Conservation (phyloP, 2,888 invertebrate genomes). For the Tetragonisca angustula region DNA sequence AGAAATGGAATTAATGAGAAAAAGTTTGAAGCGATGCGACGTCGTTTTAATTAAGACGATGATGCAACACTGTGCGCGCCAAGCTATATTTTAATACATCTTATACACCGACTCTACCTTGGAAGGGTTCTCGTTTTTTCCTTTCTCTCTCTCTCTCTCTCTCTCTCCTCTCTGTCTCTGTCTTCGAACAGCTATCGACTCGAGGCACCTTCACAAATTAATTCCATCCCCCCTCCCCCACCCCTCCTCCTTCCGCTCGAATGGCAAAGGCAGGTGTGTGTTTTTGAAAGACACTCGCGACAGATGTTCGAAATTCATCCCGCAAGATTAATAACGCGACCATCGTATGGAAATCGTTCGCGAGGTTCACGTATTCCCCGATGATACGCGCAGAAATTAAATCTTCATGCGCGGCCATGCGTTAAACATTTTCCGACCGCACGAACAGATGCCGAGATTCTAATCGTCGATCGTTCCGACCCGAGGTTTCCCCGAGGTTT, state of each 20-base stretch:
- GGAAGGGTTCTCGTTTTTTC: not conserved
- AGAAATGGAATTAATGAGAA: conserved; percentile 54
- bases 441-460: conserved; percentile 8
- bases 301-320: conserved; percentile 21
- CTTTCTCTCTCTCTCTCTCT: not conserved
- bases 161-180: not conserved
- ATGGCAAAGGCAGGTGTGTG: no score
- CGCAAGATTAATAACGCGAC: conserved; percentile 32
- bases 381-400: conserved; percentile 22
- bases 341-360: conserved; percentile 26
- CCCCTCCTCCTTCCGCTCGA: not conserved
- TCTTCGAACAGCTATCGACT: not conserved
- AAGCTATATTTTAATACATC: conserved; percentile 34
- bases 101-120: not conserved
- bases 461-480: conserved; percentile 5
- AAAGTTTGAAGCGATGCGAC: conserved; percentile 39
- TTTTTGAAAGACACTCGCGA: not conserved
- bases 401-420: conserved; percentile 17
- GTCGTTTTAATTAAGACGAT: conserved; percentile 57
- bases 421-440: conserved; percentile 29
- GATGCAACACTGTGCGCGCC: conserved; percentile 3
- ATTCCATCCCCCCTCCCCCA: not conserved
- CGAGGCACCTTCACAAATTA: conserved; percentile 19
- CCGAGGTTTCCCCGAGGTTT: not conserved
- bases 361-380: conserved; percentile 22